Evolutionary conservation across 2,113 vertebrate species (phyloP).

Genomic region (Pycnonotus jocosus): DNA sequence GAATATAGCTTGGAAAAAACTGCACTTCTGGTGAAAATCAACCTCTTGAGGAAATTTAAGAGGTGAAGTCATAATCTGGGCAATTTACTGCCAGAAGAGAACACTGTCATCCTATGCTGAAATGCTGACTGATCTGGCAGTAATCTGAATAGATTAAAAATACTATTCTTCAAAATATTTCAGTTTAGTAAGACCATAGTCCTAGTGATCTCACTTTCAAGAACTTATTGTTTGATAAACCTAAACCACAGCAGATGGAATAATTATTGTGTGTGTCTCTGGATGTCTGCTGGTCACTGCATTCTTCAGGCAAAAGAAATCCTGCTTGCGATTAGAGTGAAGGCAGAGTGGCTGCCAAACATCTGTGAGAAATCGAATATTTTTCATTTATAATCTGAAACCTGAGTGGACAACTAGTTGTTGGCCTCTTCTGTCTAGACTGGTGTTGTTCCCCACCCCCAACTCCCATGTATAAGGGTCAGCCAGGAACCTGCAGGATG

Average conservation of each 20-base stretch:
- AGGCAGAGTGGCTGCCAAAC: constrained; percentile 41
- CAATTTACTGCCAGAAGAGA: constrained; percentile 13
- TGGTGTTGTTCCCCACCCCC: constrained; percentile 2
- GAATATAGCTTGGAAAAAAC: constrained; percentile 18
- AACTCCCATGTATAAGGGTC: not conserved
- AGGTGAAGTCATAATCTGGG: constrained; percentile 32
- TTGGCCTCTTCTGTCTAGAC: constrained; percentile 59
- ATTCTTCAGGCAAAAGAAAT: constrained; percentile 28
- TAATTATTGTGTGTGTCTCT: not conserved
- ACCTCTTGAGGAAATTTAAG: constrained; percentile 30
- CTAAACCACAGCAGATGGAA: not conserved
- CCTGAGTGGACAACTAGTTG: constrained; percentile 11
- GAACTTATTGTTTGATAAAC: not conserved
- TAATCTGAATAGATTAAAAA: not conserved
- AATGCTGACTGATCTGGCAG: constrained; percentile 13
- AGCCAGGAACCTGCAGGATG: constrained; percentile 30
- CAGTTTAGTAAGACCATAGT: not conserved
- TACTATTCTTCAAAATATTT: not conserved
- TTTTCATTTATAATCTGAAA: constrained; percentile 36
- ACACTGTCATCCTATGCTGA: not conserved
- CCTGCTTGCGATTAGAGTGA: not conserved
- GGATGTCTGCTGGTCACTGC: not conserved
- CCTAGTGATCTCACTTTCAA: not conserved
- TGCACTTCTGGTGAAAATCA: constrained; percentile 21
- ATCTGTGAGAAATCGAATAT: constrained; percentile 50